A percentile compares a stretch with the other conserved stretches of the same genome.
Conservation (phyloP, 1,140 invertebrate species). For the Drosophila dunni region DNA sequence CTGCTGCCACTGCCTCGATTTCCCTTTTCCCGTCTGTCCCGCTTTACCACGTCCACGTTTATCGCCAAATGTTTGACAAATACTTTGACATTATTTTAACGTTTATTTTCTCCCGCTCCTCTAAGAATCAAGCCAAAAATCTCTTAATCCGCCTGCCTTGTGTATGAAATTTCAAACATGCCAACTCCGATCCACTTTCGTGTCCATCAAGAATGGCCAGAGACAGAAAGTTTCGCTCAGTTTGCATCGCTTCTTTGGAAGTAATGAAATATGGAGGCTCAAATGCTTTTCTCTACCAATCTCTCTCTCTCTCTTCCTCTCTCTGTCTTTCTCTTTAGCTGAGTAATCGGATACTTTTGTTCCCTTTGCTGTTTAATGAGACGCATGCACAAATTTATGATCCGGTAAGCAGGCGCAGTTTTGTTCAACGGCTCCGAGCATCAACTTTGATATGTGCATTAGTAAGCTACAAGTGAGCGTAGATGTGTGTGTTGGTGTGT, state of each 20-base stretch:
- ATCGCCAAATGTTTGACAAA: conserved; percentile 31
- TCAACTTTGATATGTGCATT: conserved; percentile 25
- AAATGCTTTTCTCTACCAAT: conserved; percentile 9
- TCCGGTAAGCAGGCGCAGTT: conserved; percentile 80
- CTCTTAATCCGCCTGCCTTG: conserved; percentile 78
- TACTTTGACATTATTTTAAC: conserved; percentile 33
- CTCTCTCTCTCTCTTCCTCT: conserved; percentile 2
- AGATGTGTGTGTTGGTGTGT: neutral
- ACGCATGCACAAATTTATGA: conserved; percentile 84
- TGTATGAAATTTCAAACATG: conserved; percentile 82
- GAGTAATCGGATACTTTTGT: conserved; percentile 81
- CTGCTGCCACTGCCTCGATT: conserved; percentile 21
- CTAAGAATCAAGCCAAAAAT: conserved; percentile 43
- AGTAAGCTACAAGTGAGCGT: conserved; percentile 2
- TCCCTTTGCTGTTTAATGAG: conserved; percentile 83
- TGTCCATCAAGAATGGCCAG: conserved; percentile 69
- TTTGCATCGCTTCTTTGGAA: conserved; percentile 56
- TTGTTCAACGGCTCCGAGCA: conserved; percentile 65
- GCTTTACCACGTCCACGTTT: neutral
- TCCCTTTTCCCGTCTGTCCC: neutral
- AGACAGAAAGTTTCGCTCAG: conserved; percentile 14
- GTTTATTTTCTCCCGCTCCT: conserved; percentile 6
- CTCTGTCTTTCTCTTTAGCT: conserved; percentile 1
- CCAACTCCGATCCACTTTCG: conserved; percentile 75
- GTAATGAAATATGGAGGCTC: conserved; percentile 36